Percentiles rank a stretch among this genome's conserved stretches.
Conservation (phyloP, 2,113 vertebrate genomes). For the Tor tambroides region DNA sequence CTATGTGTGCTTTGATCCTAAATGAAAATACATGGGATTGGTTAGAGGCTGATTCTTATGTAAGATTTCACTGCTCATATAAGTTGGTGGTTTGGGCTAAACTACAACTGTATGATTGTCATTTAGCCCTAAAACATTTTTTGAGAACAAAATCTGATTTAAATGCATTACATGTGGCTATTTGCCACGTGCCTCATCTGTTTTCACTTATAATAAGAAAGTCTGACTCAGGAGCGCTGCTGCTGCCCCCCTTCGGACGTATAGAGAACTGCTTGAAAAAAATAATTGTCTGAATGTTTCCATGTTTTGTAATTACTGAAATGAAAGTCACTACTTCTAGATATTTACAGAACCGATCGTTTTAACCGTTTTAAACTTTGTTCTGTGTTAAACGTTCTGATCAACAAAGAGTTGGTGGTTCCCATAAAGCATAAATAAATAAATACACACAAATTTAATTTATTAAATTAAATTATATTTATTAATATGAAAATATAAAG, state of each 20-base stretch:
- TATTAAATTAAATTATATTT: no score
- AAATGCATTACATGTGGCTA: constrained; percentile 39
- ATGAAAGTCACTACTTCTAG: not conserved
- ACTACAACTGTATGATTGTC: constrained; percentile 1
- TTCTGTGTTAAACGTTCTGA: not conserved
- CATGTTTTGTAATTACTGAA: not conserved
- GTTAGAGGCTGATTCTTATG: not conserved
- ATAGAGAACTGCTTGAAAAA: not conserved
- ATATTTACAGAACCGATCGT: not conserved
- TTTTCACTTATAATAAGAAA: constrained; percentile 44
- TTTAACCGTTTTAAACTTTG: not conserved
- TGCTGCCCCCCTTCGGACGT: not conserved
- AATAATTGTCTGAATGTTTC: not conserved
- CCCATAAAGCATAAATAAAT: not conserved
- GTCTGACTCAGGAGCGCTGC: not conserved
- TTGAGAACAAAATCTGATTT: constrained; percentile 43
- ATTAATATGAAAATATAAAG: no score
- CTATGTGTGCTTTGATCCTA: not conserved
- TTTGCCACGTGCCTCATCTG: constrained; percentile 44
- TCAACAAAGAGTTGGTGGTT: not conserved
- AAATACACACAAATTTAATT: no score
- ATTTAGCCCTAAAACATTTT: constrained; percentile 42
- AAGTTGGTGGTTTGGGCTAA: constrained; percentile 22
- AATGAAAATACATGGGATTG: not conserved
- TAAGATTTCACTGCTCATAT: not conserved